Evolutionary conservation across 2,113 vertebrate genomes (phyloP).

Genomic region (Urocitellus parryii): DNA sequence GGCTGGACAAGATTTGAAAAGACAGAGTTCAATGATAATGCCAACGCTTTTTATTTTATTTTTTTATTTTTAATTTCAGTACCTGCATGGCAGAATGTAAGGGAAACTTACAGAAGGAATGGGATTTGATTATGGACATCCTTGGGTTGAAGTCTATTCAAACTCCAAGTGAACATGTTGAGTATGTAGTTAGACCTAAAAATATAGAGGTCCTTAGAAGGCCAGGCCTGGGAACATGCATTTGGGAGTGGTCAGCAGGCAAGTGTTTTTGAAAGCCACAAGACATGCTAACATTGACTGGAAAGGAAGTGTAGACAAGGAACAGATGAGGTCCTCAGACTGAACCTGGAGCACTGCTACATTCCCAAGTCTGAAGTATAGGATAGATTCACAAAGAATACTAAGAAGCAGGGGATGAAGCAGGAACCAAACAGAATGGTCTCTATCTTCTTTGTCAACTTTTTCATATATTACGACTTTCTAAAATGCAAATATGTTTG

Average conservation of each 20-base stretch:
- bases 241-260: neutral
- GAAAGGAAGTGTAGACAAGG: neutral
- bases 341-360: neutral
- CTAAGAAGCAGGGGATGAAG: neutral
- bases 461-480: neutral
- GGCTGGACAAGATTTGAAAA: neutral
- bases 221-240: neutral
- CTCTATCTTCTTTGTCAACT: neutral
- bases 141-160: neutral
- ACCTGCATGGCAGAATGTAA: neutral
- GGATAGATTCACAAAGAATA: neutral
- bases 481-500: neutral
- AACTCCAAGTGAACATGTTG: neutral
- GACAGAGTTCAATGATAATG: neutral
- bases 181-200: neutral
- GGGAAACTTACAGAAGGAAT: neutral
- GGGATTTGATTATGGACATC: neutral
- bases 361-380: neutral
- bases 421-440: neutral
- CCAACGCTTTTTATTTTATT: neutral
- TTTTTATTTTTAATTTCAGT: neutral
- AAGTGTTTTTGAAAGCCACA: neutral
- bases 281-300: neutral
- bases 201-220: neutral
- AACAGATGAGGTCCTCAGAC: neutral